Base-by-base conservation (phyloP, 2,797 vertebrate genomes). In the Cynodonichthys magdalenae region DNA sequence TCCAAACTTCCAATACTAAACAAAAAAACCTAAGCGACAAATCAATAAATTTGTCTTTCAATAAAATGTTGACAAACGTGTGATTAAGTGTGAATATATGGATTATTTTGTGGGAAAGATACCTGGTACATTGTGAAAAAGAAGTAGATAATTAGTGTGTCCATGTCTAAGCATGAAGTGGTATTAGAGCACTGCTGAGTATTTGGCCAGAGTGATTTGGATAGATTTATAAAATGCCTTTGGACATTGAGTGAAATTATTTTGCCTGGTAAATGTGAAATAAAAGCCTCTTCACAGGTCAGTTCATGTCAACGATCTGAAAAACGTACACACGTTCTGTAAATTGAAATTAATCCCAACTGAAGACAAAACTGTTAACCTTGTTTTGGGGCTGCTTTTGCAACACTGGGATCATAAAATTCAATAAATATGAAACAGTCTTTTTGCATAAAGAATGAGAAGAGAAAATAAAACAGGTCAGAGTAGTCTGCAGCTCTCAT, bases 81-180 rank as follows among this genome's bases (percentile, higher is more conserved):
- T 42, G 14, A 57, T 9, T 46, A 4, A 27, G 34, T 15, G 3
- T 52, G 29, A 28, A 53, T 41, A 15, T 8, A 27, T 63, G 41
- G 10, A 15, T 18, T 12, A 19, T 19, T 15, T 8, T 28, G 27
- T 44, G 29, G 59, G 7, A 65, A 51, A 20, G 15, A 44, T 70
- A 95, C 94, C 94, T 92, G 94, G 92, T 0, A 82, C 17, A 0
- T 89, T 79, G 6, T 70, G 49, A 69, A 87, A 63, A 7, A 17
- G 57, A 3, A 24, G 24, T 24, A 24, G 24, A 36, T 5, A 53
- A 11, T 15, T 17, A 6, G 9, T 53, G 5, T 11, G 8, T 47
- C 10, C 5, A 1, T 53, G 34, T 36, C 34, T 53, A 19, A 4
- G 18, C 17, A 15, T 51, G 28, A 51, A 51, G 29, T 51, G 15